These are phyloP conservation scores for Sebastes itinus DNA, from an alignment of 2,797 vertebrate genomes.

Conservation along the genomic window DNA sequence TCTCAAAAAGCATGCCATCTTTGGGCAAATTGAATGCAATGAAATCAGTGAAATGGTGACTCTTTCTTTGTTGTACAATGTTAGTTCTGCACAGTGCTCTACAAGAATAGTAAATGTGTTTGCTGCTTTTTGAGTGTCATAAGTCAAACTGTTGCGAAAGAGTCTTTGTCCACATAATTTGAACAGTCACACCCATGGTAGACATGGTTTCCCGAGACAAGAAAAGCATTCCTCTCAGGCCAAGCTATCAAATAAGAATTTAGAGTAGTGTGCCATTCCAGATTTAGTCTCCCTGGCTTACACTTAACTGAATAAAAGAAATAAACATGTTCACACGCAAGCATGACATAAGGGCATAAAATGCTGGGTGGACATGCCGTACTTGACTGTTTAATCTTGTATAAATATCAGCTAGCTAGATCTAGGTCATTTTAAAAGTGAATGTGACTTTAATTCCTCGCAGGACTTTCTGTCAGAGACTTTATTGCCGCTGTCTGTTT, in stretches of 20 bases:
- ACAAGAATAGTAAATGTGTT: constrained; percentile 3
- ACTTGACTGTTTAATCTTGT: not conserved
- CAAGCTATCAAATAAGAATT: constrained; percentile 16
- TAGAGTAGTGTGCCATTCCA: not conserved
- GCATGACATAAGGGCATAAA: not conserved
- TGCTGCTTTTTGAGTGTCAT: constrained; percentile 26
- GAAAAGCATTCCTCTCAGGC: constrained; percentile 32
- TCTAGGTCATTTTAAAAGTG: constrained; percentile 9
- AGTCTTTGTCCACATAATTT: constrained; percentile 51
- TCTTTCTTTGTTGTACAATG: not conserved
- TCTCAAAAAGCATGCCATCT: not conserved
- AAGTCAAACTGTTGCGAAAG: constrained; percentile 50
- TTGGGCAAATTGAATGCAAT: not conserved
- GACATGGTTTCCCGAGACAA: constrained; percentile 25
- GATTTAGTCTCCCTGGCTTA: constrained; percentile 1
- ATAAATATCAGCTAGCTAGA: constrained; percentile 12
- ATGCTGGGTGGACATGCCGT: not conserved
- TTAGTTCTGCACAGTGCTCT: not conserved
- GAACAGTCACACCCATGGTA: constrained; percentile 55
- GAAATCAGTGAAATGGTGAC: not conserved
- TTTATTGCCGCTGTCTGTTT: constrained; percentile 16
- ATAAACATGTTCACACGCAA: not conserved
- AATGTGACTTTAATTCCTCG: not conserved
- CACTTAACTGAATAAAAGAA: not conserved
- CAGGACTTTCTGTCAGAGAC: constrained; percentile 1